Base-by-base conservation (phyloP, 2,888 invertebrate species). In the Heliconius aoede region DNA sequence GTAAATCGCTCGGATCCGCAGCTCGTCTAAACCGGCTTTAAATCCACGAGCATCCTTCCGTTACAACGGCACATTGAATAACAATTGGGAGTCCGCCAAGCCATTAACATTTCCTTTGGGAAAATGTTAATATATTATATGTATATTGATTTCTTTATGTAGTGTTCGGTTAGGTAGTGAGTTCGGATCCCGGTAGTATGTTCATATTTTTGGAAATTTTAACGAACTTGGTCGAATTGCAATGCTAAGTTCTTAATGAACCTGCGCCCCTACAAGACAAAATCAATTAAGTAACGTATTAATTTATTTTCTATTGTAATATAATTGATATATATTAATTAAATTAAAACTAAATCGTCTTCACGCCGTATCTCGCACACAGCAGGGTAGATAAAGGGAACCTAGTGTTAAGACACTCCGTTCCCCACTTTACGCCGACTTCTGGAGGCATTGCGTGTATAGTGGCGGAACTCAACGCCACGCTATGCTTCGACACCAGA, bases 61-160 rank as follows among this genome's bases (percentile, higher is more conserved):
- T 67, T 36, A 58, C 68, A 68, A 71, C 55, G 75, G 71, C 75
- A 64, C 75, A 71, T 76, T 76, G 71, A 76, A 76, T 76, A 76
- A 71, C 55, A 76, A 76, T 64, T 76, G 75, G 71, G 75, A 64
- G 55, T 64, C 55, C 71, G 75, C 75, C 71, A 76, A 76, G 55
- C 55, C 58, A 71, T 72, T 72, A 64, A 11, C 64, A 58, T 76
- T 76, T 76, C 71, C 75, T 61, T 72, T 72, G 18, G 60, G 24
- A 72, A 60, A 60, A 72, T 32, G 26, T 26, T 58, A 60, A 72
- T 51, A 69, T 55, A 24, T n/a, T 46, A 46, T 46, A 76, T 76
- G 58, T 64, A 69, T 68, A 69, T 76, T 76, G 24, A 11, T 62
- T n/a, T 32, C 51, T 28, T 32, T 55, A n/a, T 32, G 46, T 26